Evolutionary conservation across 2,113 vertebrate genomes (phyloP).

Genomic region (Coptodon rendalli): DNA sequence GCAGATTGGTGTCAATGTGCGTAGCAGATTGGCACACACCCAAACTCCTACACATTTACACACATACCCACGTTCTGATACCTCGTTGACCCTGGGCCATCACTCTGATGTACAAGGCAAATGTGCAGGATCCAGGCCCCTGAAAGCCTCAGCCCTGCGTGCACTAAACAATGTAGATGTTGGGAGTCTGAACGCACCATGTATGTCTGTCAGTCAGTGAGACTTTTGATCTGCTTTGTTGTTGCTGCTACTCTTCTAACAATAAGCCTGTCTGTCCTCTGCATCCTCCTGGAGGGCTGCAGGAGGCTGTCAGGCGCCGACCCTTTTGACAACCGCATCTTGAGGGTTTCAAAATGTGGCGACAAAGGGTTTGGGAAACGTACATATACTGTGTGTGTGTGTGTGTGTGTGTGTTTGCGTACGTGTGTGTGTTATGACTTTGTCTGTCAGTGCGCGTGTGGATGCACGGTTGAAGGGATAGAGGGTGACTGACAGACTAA

Average conservation of each 20-base stretch:
- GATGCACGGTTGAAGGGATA: conserved; percentile 24
- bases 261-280: conserved; percentile 40
- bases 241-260: conserved; percentile 11
- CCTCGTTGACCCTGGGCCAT: conserved; percentile 1
- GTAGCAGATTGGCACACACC: neutral
- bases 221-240: conserved; percentile 52
- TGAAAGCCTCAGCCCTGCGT: neutral
- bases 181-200: neutral
- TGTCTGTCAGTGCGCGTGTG: neutral
- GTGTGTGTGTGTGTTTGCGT: neutral
- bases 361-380: conserved; percentile 33
- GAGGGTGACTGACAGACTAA: conserved; percentile 71
- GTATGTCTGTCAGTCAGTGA: conserved; percentile 37
- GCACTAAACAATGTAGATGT: conserved; percentile 32
- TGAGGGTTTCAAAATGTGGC: conserved; percentile 48
- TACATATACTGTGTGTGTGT: neutral
- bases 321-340: conserved; percentile 54
- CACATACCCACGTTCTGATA: neutral
- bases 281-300: conserved; percentile 37
- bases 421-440: neutral
- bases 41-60: neutral
- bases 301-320: conserved; percentile 59
- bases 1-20: neutral
- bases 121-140: neutral
- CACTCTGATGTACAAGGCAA: neutral